phyloP scores from a whole-genome alignment of 2,888 invertebrate genomes.

The Desoria tigrina region DNA sequence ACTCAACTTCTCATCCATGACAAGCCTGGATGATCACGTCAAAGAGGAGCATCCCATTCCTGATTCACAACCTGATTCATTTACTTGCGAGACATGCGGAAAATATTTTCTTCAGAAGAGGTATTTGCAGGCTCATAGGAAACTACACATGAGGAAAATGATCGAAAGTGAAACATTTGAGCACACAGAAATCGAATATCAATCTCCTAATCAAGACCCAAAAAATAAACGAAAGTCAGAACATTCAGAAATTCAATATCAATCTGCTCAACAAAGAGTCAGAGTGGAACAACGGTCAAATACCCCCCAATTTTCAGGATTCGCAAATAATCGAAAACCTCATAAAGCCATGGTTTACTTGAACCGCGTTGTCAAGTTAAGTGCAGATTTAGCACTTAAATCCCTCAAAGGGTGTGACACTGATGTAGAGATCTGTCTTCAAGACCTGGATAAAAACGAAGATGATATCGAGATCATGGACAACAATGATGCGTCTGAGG shows the following conservation, averaged over 20 bases:
- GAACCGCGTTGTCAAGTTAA: not conserved
- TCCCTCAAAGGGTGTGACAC: not conserved
- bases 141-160: constrained; percentile 4
- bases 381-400: not conserved
- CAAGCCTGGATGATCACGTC: not conserved
- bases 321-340: too few relatives aligned
- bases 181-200: not conserved
- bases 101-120: constrained; percentile 11
- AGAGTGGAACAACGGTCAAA: not conserved
- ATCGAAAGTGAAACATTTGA: not conserved
- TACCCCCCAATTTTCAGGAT: not conserved
- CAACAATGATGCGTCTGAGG: not conserved
- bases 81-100: constrained; percentile 13
- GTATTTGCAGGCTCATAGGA: constrained; percentile 11
- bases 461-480: constrained; percentile 6
- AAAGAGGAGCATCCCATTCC: constrained; percentile 6
- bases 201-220: too few relatives aligned
- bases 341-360: constrained; percentile 5
- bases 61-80: not conserved
- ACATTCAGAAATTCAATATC: too few relatives aligned
- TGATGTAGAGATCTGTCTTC: not conserved
- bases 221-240: too few relatives aligned
- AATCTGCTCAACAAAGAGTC: constrained; percentile 4
- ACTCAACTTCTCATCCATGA: not conserved
- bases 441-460: not conserved